phyloP scores from a whole-genome alignment of 2,888 invertebrate species.

The Leptogaster cylindrica region DNA sequence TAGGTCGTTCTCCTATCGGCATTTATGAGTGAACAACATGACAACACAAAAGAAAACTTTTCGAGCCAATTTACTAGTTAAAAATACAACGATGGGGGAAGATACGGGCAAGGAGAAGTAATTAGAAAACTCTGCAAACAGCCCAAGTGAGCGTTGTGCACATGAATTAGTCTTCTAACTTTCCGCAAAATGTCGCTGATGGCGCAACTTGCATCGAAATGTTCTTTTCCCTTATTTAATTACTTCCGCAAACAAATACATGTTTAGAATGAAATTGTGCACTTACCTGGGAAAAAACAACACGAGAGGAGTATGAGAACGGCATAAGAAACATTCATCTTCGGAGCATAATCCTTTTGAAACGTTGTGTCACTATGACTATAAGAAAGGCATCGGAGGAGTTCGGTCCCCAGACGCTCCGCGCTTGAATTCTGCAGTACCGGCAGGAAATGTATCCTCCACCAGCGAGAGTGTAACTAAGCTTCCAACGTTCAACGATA shows the following conservation, averaged over 20 bases:
- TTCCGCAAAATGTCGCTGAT: neutral
- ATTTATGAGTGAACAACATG: constrained; percentile 2
- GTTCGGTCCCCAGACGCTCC: neutral
- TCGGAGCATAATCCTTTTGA: constrained; percentile 58
- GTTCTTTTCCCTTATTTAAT: neutral
- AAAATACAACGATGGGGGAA: no score
- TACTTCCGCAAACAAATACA: neutral
- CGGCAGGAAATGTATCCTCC: neutral
- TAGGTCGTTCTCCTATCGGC: constrained; percentile 3
- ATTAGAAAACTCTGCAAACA: constrained; percentile 5
- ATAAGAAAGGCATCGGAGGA: neutral
- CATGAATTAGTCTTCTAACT: neutral
- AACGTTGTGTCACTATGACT: constrained; percentile 42
- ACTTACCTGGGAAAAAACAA: constrained; percentile 52
- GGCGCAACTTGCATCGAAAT: neutral
- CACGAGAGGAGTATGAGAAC: constrained; percentile 56
- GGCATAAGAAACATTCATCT: constrained; percentile 59
- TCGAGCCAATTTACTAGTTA: neutral
- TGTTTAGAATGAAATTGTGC: neutral
- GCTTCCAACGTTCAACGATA: neutral
- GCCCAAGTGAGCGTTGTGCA: neutral
- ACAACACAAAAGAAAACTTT: constrained; percentile 24
- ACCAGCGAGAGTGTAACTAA: neutral
- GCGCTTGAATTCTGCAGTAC: neutral
- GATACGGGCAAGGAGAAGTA: neutral